These are phyloP conservation scores for Aricia agestis DNA, from an alignment of 1,140 invertebrate species.

Conservation along the genomic window DNA sequence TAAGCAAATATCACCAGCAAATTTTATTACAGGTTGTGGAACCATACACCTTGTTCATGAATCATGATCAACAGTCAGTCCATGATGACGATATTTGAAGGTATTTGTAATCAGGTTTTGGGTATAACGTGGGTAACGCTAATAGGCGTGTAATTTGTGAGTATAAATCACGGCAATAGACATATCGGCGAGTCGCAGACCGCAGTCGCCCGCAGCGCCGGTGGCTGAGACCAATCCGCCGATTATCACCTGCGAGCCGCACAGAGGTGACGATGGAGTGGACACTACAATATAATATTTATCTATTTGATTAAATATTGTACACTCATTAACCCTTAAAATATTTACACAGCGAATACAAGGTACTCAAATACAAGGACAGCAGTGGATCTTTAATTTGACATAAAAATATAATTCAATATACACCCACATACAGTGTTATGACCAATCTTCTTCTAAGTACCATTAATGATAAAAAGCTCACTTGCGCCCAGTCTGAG, in stretches of 20 bases:
- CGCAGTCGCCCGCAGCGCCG: slow-evolving; percentile 36
- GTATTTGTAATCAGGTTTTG: background rate
- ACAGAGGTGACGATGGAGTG: slow-evolving; percentile 29
- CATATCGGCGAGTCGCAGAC: slow-evolving; percentile 25
- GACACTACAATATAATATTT: background rate
- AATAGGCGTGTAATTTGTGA: slow-evolving; percentile 38
- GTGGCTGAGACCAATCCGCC: slow-evolving; percentile 36
- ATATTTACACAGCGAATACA: too few species aligned
- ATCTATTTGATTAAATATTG: too few species aligned
- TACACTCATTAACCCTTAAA: too few species aligned
- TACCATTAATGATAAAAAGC: too few species aligned
- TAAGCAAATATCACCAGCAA: too few species aligned
- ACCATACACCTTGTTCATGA: background rate
- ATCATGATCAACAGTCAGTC: background rate
- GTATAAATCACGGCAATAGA: slow-evolving; percentile 36
- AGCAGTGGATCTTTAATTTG: too few species aligned
- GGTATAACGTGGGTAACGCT: slow-evolving; percentile 29
- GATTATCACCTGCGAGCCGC: slow-evolving; percentile 53
- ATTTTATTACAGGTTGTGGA: too few species aligned
- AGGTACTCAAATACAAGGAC: too few species aligned
- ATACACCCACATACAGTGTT: too few species aligned
- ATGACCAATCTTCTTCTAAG: too few species aligned
- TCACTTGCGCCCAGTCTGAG: too few species aligned
- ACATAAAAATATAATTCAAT: too few species aligned
- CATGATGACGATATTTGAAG: background rate